Base-by-base conservation (phyloP, 2,113 vertebrate genomes). In the Mobula birostris region DNA sequence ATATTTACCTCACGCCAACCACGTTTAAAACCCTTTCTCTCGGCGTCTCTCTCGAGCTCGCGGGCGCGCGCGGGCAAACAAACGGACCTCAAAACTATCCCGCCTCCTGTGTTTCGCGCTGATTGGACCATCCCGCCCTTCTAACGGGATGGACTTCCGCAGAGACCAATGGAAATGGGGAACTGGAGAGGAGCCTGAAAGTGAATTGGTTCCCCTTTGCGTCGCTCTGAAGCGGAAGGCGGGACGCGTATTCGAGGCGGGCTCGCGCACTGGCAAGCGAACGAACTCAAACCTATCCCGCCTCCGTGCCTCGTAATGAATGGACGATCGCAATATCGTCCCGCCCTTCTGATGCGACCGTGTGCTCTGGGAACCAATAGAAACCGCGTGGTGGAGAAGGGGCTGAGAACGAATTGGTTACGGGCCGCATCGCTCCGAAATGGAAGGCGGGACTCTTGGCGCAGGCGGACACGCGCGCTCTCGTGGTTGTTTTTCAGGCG, bases 371-470 rank as follows among this genome's bases (percentile, higher is more conserved):
- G 32, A 29, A 27, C 7, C 24, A 7, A 83, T 83, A 27, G 11
- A 5, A 19, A 3, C 7, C 3, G 61, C 0, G 2, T 27, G 29
- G 1, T 17, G 12, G 14, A 1, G 12, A 1, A 24, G 0, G 0
- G 8, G 2, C 29, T 9, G 8, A 1, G 7, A 14, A 15, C 87
- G n/a, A 48, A 68, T 36, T 91, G 63, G 58, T 7, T 19, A 1
- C 0, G 0, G 7, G 0, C 7, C 4, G 32, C n/a, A 61, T 91
- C 88, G 5, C 21, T 87, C 83, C 29, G 15, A n/a, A 5, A 15
- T 8, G n/a, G 80, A 36, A 4, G 80, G 32, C 12, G 24, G 7
- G 72, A 21, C 19, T 19, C 3, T 1, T 6, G 48, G 48, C 48
- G 21, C 0, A 19, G 21, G 70, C 2, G 70, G 17, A 17, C 70